Evolutionary conservation across 1,140 invertebrate genomes (phyloP), one percentile per base, ranked within the genome.

Genomic region (Theocolax elegans): DNA sequence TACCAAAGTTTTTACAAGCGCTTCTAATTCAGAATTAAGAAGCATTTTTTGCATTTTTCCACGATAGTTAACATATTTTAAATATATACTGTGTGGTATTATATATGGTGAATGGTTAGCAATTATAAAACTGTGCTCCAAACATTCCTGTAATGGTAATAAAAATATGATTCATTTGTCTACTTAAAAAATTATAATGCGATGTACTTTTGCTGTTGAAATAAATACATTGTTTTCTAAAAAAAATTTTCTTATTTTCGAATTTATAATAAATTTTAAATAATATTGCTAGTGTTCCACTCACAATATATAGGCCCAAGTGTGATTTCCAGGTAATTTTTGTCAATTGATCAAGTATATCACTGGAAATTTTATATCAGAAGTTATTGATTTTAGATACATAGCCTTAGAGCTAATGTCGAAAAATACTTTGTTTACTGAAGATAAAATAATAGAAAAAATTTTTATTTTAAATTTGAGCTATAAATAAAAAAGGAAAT

Each of bases 181-280:
- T 49, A 42, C 19, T 46, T 51, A 68, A 13, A 51, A 38, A 38
- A 60, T 40, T 40, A n/a, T 51, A 40, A 23, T 38, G 17, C 46
- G 27, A 27, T 66, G 53, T 51, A 27, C n/a, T 49, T 48, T 48
- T 38, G n/a, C 29, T 67, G 65, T 67, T 67, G 42, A 67, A 35
- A 53, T 12, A 31, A 67, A 67, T 67, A 59, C 59, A 67, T 67
- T 49, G 46, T 60, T 68, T 68, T 54, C 9, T 66, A 66, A 68
- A 60, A 51, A 51, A 8, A 9, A 44, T 44, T 25, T 2, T 51
- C 12, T 40, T 42, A 3, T 2, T 49, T 67, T 21, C 10, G 4
- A 4, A 6, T 35, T 6, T 6, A 35, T 35, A 35, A 4, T 6
- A 4, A 35, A 35, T 35, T 35, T 35, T 35, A 35, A 35, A 4